Evolutionary conservation across 2,113 vertebrate genomes (phyloP).

Genomic region (Xenopus tropicalis): UCB_Xtro_10.0 CM004445.2:8196501-8197000

Average conservation of each 20-base stretch:
- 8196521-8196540: too few species aligned
- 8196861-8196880: accelerated
- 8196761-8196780: constrained; percentile 52
- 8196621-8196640: too few species aligned
- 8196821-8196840: background rate
- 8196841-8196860: background rate
- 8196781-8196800: constrained; percentile 21
- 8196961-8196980: background rate
- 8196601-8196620: too few species aligned
- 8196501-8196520: too few species aligned
- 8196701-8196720: constrained; percentile 53
- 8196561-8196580: too few species aligned
- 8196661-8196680: background rate
- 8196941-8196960: background rate
- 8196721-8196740: constrained; percentile 53
- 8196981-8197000: background rate
- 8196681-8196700: constrained; percentile 44
- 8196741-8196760: constrained; percentile 59
- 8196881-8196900: background rate
- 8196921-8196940: constrained; percentile 13
- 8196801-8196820: background rate
- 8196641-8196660: too few species aligned
- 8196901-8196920: background rate
- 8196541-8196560: too few species aligned
- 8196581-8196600: too few species aligned